Evolutionary conservation across 2,113 vertebrate species (phyloP).

Genomic region (Corythornis cristatus): DNA sequence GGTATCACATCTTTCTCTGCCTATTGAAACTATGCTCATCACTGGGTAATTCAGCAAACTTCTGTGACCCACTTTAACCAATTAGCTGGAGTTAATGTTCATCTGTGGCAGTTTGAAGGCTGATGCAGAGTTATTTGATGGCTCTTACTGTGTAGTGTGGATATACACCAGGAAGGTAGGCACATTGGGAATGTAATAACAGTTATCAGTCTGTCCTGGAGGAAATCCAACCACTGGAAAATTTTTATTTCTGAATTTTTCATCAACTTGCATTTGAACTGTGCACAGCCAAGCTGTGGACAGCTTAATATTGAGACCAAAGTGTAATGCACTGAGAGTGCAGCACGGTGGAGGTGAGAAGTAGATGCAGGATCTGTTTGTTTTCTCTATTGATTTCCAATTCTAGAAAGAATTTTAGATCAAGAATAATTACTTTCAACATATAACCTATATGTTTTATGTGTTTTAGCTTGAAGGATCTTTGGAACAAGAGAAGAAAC

Average conservation of each 20-base stretch:
- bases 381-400: not conserved
- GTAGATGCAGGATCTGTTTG: not conserved
- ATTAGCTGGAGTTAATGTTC: not conserved
- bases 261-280: not conserved
- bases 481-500: conserved; percentile 85
- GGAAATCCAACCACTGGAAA: not conserved
- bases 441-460: not conserved
- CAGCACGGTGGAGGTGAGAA: not conserved
- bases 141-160: not conserved
- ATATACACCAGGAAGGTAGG: not conserved
- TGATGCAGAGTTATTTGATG: not conserved
- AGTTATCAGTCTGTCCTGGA: not conserved
- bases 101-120: not conserved
- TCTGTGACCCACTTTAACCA: not conserved
- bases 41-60: not conserved
- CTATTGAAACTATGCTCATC: not conserved
- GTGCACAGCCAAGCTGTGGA: not conserved
- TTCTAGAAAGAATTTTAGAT: not conserved
- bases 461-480: conserved; percentile 75
- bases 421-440: not conserved
- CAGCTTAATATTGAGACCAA: not conserved
- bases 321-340: not conserved
- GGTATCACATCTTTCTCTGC: not conserved
- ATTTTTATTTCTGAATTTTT: not conserved
- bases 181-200: not conserved